Evolutionary conservation across 2,888 invertebrate genomes (phyloP).

Genomic region (Xanthorhoe spadicearia): DNA sequence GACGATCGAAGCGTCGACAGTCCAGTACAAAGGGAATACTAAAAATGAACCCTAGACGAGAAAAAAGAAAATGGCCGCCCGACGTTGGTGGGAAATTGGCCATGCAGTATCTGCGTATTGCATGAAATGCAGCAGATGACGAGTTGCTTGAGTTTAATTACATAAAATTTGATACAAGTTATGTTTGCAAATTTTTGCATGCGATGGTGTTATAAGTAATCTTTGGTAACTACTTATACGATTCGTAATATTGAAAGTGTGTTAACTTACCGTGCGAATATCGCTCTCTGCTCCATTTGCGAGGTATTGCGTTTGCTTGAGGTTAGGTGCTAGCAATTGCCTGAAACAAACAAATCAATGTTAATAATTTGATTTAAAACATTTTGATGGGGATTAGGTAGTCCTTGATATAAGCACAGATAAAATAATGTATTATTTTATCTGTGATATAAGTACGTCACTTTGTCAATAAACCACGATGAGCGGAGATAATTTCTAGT

Average conservation of each 20-base stretch:
- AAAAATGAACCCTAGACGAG: slow-evolving; percentile 29
- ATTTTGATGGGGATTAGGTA: no score
- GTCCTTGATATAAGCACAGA: no score
- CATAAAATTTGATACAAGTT: not conserved
- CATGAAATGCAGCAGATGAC: slow-evolving; percentile 18
- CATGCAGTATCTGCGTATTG: slow-evolving; percentile 25
- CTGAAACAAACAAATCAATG: slow-evolving; percentile 75
- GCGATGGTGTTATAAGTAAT: no score
- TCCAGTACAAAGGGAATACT: slow-evolving; percentile 25
- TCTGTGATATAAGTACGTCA: no score
- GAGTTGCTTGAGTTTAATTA: slow-evolving; percentile 1
- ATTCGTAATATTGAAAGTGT: no score
- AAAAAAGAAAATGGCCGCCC: slow-evolving; percentile 30
- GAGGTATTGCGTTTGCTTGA: slow-evolving; percentile 95
- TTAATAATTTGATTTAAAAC: not conserved
- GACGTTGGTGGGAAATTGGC: slow-evolving; percentile 33
- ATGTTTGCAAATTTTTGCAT: no score
- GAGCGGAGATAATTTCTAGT: no score
- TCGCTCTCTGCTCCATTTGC: slow-evolving; percentile 93
- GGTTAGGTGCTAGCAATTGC: slow-evolving; percentile 96
- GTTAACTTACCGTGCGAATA: slow-evolving; percentile 89
- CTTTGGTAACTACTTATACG: no score
- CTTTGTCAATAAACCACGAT: no score
- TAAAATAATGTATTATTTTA: no score
- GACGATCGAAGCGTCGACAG: slow-evolving; percentile 7